Conservation (phyloP, 2,797 vertebrate genomes). For the Pseudochirops cupreus region DNA sequence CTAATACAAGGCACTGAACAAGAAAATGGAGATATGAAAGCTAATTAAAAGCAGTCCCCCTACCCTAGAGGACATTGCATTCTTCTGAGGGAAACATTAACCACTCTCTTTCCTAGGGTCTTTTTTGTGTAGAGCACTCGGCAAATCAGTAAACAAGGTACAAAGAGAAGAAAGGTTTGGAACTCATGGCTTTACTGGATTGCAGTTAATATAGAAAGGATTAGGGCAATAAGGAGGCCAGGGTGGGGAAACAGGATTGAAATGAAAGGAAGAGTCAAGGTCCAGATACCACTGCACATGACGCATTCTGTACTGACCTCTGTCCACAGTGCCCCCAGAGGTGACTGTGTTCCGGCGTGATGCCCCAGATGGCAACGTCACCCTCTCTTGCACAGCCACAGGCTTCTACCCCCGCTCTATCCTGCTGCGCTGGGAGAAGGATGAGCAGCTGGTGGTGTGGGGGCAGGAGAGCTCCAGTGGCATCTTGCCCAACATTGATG, state of each 20-base stretch:
- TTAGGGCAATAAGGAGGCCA: not conserved
- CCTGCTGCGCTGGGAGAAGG: not conserved
- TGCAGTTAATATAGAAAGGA: not conserved
- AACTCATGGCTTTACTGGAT: not conserved
- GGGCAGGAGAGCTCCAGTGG: not conserved
- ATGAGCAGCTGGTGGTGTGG: too few relatives aligned
- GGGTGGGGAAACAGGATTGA: not conserved
- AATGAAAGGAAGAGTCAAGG: not conserved
- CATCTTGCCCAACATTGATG: not conserved
- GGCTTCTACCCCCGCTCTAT: slow-evolving; percentile 1
- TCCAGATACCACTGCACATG: not conserved
- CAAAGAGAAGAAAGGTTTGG: not conserved
- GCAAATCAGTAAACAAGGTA: not conserved
- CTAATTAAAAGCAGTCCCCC: not conserved
- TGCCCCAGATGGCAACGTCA: not conserved
- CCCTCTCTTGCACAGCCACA: not conserved
- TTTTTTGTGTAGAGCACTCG: not conserved
- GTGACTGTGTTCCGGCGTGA: not conserved
- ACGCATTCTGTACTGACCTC: not conserved
- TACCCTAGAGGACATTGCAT: not conserved
- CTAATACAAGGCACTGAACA: not conserved
- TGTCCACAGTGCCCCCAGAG: not conserved
- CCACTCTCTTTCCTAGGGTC: not conserved
- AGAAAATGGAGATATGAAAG: not conserved
- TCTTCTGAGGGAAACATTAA: not conserved